Evolutionary conservation across 1,140 invertebrate species (phyloP).

Genomic region (Bombus huntii): DNA sequence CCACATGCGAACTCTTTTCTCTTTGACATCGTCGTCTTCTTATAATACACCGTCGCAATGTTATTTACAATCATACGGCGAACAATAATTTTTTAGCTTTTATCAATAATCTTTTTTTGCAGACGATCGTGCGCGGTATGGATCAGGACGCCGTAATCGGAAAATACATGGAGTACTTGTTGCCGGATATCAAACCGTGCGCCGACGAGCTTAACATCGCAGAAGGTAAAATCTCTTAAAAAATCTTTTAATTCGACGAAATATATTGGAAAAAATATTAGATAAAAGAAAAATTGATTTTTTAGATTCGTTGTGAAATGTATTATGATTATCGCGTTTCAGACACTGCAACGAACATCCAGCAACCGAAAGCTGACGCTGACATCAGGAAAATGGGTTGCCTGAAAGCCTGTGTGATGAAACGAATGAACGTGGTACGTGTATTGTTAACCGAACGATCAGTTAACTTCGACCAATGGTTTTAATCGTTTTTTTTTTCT

Average conservation of each 20-base stretch:
- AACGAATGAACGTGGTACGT: slow-evolving; percentile 21
- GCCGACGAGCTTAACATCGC: slow-evolving; percentile 2
- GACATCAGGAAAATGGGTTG: slow-evolving; percentile 15
- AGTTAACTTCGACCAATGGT: background rate
- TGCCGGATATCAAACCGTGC: slow-evolving; percentile 31
- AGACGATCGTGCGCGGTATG: slow-evolving; percentile 10
- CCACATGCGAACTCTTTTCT: too few species aligned
- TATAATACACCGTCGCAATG: too few species aligned
- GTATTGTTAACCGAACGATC: background rate
- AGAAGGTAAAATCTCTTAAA: background rate
- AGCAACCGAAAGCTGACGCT: background rate
- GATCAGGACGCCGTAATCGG: slow-evolving; percentile 3
- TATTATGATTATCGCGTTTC: background rate
- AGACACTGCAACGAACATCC: background rate
- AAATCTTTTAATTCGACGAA: background rate
- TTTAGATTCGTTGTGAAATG: background rate
- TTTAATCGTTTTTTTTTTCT: background rate
- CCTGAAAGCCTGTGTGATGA: slow-evolving; percentile 48
- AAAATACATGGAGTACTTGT: slow-evolving; percentile 39
- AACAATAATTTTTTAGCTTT: background rate
- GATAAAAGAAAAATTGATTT: background rate
- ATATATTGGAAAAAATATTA: background rate
- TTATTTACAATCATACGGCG: too few species aligned
- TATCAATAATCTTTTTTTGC: background rate
- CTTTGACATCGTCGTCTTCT: too few species aligned